Conservation (phyloP, 1,140 invertebrate species). For the Drosophila albomicans region DNA sequence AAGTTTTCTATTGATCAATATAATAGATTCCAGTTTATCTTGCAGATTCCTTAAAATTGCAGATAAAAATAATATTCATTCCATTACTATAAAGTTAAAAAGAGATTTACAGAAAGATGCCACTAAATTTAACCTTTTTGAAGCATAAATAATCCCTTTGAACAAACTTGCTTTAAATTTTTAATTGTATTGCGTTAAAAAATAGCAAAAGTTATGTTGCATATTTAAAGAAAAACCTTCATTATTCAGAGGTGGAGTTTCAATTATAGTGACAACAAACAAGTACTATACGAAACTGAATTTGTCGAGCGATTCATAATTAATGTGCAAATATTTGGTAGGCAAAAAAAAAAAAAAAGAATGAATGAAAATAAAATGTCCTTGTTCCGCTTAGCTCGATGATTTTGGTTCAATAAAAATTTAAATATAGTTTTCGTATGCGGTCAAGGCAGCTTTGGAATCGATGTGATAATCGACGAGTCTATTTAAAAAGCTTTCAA, state of each 20-base stretch:
- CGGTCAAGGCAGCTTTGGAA: background rate
- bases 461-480: background rate
- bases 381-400: background rate
- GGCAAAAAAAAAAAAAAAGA: background rate
- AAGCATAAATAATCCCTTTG: too few relatives aligned
- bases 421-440: background rate
- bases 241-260: background rate
- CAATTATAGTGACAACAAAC: background rate
- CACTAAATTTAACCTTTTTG: too few relatives aligned
- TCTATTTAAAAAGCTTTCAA: background rate
- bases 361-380: background rate
- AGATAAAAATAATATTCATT: too few relatives aligned
- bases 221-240: background rate
- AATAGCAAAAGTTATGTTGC: too few relatives aligned
- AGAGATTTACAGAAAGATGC: too few relatives aligned
- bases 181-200: too few relatives aligned
- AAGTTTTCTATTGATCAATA: too few relatives aligned
- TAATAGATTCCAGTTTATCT: too few relatives aligned
- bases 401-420: background rate
- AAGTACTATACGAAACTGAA: background rate
- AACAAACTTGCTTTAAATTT: too few relatives aligned
- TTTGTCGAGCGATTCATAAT: background rate
- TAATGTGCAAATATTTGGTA: background rate
- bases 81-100: too few relatives aligned
- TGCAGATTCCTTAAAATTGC: too few relatives aligned